Evolutionary conservation across 2,888 invertebrate species (phyloP).

Genomic region (Oasisia sp.): DNA sequence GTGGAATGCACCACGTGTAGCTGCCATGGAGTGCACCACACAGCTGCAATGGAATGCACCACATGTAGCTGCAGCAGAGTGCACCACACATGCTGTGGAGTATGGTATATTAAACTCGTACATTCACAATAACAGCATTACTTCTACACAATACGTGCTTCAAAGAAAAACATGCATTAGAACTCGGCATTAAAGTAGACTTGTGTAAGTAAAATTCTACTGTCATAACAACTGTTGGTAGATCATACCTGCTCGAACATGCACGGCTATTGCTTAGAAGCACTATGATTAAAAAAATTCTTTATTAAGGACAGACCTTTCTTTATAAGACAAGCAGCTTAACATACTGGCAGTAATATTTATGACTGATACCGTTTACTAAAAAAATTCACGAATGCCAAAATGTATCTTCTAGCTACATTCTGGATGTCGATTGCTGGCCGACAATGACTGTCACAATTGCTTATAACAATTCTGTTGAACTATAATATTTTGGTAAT

Average conservation of each 20-base stretch:
- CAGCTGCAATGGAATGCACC: background rate
- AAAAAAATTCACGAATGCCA: background rate
- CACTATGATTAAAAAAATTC: background rate
- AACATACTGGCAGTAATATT: background rate
- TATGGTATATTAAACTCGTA: too few species aligned
- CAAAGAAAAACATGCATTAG: background rate
- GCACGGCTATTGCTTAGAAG: background rate
- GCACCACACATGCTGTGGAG: too few species aligned
- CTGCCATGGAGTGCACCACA: background rate
- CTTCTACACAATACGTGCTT: background rate
- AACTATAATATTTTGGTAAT: background rate
- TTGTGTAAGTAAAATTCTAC: background rate
- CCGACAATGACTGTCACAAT: too few species aligned
- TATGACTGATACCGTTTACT: background rate
- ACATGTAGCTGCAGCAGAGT: too few species aligned
- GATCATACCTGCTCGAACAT: background rate
- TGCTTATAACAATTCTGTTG: background rate
- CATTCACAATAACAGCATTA: background rate
- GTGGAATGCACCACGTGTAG: background rate
- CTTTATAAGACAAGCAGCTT: background rate
- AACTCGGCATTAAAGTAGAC: background rate
- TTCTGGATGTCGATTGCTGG: background rate
- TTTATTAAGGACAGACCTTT: background rate
- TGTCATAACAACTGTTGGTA: background rate
- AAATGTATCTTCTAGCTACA: background rate